Evolutionary conservation across 2,797 vertebrate genomes (phyloP).

Genomic region (Gambelia wislizenii): DNA sequence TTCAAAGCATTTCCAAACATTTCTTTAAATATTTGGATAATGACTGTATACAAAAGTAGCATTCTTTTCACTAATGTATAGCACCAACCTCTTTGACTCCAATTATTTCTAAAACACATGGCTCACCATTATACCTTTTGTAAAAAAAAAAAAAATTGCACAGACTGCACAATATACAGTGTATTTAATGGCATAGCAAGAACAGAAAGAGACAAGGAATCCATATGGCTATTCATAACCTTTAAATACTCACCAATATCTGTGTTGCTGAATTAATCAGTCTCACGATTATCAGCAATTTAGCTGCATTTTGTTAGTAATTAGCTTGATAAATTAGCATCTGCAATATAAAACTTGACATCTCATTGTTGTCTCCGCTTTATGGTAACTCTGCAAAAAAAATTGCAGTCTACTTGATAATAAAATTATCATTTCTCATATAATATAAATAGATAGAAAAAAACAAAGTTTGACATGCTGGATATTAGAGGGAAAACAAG

Average conservation of each 20-base stretch:
- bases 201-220: slow-evolving; percentile 64
- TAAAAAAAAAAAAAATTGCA: slow-evolving; percentile 68
- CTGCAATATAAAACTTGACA: slow-evolving; percentile 82
- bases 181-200: slow-evolving; percentile 67
- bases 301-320: slow-evolving; percentile 83
- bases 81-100: slow-evolving; percentile 63
- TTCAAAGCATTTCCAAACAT: slow-evolving; percentile 32
- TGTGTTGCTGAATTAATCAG: slow-evolving; percentile 80
- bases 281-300: slow-evolving; percentile 82
- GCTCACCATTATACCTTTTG: slow-evolving; percentile 62
- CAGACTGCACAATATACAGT: slow-evolving; percentile 39
- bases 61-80: slow-evolving; percentile 57
- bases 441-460: slow-evolving; percentile 75
- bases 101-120: slow-evolving; percentile 51
- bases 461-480: slow-evolving; percentile 77
- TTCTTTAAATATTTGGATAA: slow-evolving; percentile 36
- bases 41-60: slow-evolving; percentile 57
- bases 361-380: slow-evolving; percentile 80
- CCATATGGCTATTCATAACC: slow-evolving; percentile 70
- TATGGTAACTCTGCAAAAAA: slow-evolving; percentile 73
- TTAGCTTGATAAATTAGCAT: slow-evolving; percentile 86
- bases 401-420: slow-evolving; percentile 72
- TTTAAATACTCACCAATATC: slow-evolving; percentile 79
- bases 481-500: slow-evolving; percentile 69
- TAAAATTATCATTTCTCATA: slow-evolving; percentile 75